Conservation (phyloP, 53 echinoderm and acorn worm species). For the Zoroaster sp. region DNA sequence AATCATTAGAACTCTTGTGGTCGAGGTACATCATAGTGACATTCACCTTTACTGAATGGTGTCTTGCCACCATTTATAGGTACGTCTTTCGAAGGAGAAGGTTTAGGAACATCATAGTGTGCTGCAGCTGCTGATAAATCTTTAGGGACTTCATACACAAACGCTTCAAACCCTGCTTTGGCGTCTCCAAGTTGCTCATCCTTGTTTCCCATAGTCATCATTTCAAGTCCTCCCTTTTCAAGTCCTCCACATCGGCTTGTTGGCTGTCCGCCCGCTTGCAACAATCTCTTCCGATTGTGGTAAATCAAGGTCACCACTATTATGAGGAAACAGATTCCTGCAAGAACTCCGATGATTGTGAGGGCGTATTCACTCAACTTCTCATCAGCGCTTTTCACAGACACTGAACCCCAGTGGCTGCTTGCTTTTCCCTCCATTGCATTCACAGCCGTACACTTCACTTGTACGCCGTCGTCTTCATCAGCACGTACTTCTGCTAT, state of each 20-base stretch:
- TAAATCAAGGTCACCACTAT: neutral
- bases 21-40: neutral
- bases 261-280: too few relatives aligned
- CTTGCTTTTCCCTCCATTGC: neutral
- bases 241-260: too few relatives aligned
- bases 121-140: neutral
- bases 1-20: neutral
- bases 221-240: too few relatives aligned
- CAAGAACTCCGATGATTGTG: neutral
- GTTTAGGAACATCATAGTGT: neutral
- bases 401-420: slow-evolving; percentile 26
- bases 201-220: neutral
- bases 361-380: neutral
- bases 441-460: slow-evolving; percentile 10
- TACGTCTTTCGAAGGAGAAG: too few relatives aligned
- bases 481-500: neutral
- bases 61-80: neutral
- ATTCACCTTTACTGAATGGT: neutral
- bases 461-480: neutral
- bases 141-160: neutral
- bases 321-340: neutral
- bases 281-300: neutral
- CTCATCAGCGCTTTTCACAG: neutral
- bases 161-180: neutral
- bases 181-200: neutral